Evolutionary conservation across 1,140 invertebrate species (phyloP).

Genomic region (Conopomorpha cramerella): DNA sequence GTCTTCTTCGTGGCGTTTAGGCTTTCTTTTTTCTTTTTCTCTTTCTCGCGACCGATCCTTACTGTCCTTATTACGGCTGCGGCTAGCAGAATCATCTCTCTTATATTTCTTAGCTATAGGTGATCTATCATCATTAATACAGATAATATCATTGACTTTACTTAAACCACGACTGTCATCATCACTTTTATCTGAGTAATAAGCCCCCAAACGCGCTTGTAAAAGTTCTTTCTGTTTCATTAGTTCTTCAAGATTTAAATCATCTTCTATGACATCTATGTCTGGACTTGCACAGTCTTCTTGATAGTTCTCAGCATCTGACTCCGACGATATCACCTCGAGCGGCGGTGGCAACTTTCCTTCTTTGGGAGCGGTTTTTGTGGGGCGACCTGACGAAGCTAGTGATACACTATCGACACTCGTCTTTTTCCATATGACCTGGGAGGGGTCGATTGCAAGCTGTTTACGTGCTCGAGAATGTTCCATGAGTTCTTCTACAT

Average conservation of each 20-base stretch:
- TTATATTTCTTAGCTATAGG: slow-evolving; percentile 13
- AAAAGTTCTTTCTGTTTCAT: slow-evolving; percentile 84
- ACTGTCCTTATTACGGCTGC: slow-evolving; percentile 24
- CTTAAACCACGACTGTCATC: slow-evolving; percentile 14
- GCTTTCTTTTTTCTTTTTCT: slow-evolving; percentile 28
- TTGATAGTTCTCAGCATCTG: slow-evolving; percentile 69
- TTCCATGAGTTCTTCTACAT: slow-evolving; percentile 36
- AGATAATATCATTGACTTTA: slow-evolving; percentile 15
- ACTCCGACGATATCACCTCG: slow-evolving; percentile 72
- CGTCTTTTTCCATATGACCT: too few relatives aligned
- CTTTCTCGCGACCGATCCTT: slow-evolving; percentile 20
- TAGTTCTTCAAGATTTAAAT: slow-evolving; percentile 84
- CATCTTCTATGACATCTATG: slow-evolving; percentile 78
- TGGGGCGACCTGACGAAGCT: slow-evolving; percentile 28
- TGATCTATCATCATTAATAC: slow-evolving; percentile 21
- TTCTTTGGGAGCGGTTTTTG: slow-evolving; percentile 13
- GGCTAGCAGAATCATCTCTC: slow-evolving; percentile 16
- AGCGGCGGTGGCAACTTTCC: slow-evolving; percentile 31
- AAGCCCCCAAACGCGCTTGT: slow-evolving; percentile 66
- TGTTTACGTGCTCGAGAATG: slow-evolving; percentile 10
- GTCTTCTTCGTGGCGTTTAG: slow-evolving; percentile 25
- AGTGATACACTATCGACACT: slow-evolving; percentile 26
- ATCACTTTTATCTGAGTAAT: slow-evolving; percentile 56
- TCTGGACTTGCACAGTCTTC: slow-evolving; percentile 78
- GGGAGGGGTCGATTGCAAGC: slow-evolving; percentile 25